Percentiles rank a stretch among this genome's conserved stretches.
Evolutionary conservation across 2,888 invertebrate genomes (phyloP).

Genomic region (Tyria jacobaeae): DNA sequence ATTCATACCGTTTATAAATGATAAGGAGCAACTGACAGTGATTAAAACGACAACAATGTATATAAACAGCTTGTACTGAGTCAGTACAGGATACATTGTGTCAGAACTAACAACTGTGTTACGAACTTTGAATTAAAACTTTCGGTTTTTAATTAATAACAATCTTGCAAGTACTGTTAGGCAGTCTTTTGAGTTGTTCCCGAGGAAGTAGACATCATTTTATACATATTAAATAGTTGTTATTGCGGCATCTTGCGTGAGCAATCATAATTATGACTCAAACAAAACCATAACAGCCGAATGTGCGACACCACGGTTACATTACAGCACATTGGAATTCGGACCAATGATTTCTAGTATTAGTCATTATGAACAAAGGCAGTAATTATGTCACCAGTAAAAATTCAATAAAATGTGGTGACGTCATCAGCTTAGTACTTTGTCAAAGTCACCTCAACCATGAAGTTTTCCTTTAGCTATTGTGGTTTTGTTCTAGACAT

Average conservation of each 20-base stretch:
- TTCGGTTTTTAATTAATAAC: too few species aligned
- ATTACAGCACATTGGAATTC: constrained; percentile 27
- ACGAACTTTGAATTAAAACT: too few species aligned
- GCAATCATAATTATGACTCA: constrained; percentile 38
- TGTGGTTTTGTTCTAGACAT: neutral
- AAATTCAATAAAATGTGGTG: constrained; percentile 35
- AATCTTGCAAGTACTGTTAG: too few species aligned
- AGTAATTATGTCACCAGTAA: constrained; percentile 38
- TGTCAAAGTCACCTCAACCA: constrained; percentile 40
- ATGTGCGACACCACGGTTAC: constrained; percentile 11
- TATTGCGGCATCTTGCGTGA: constrained; percentile 17
- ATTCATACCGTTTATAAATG: too few species aligned
- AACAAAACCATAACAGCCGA: constrained; percentile 16
- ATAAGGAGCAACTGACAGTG: too few species aligned
- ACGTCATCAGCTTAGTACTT: constrained; percentile 38
- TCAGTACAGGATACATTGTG: too few species aligned
- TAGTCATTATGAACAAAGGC: constrained; percentile 35
- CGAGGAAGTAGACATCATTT: neutral
- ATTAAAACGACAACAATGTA: too few species aligned
- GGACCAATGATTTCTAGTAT: neutral
- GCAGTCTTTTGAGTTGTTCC: too few species aligned
- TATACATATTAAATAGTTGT: neutral
- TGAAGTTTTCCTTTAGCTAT: constrained; percentile 29
- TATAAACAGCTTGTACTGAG: too few species aligned
- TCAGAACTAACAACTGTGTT: too few species aligned